Percentiles rank a stretch among this genome's conserved stretches.
Evolutionary conservation across 2,113 vertebrate genomes (phyloP).

Genomic region (Abramis brama): DNA sequence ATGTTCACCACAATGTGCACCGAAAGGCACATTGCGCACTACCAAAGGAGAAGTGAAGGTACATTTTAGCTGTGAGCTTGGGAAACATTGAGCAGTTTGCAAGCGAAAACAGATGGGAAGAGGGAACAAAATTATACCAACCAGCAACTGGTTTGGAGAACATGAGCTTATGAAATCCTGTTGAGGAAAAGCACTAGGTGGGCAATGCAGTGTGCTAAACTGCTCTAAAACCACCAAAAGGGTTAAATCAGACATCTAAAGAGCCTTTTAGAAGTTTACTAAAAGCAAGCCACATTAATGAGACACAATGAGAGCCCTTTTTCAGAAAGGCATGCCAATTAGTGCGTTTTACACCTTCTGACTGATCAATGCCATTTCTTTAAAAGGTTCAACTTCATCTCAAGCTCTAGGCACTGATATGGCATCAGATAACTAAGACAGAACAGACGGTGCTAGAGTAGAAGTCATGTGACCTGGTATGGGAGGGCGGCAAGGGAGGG

Average conservation of each 20-base stretch:
- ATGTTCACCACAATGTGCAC: constrained; percentile 45
- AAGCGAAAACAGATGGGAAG: constrained; percentile 36
- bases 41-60: constrained; percentile 33
- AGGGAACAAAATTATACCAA: constrained; percentile 55
- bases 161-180: constrained; percentile 34
- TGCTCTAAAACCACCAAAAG: not conserved
- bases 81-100: constrained; percentile 15
- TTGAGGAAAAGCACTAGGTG: not conserved
- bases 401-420: constrained; percentile 16
- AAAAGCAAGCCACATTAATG: constrained; percentile 48
- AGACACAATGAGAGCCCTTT: constrained; percentile 56
- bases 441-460: constrained; percentile 41
- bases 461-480: constrained; percentile 5
- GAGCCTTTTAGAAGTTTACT: constrained; percentile 40
- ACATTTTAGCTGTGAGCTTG: constrained; percentile 45
- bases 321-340: constrained; percentile 33
- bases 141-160: constrained; percentile 24
- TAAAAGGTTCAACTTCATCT: constrained; percentile 10
- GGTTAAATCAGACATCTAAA: constrained; percentile 45
- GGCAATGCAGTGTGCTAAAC: no score
- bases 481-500: constrained; percentile 42
- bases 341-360: not conserved
- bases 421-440: constrained; percentile 53
- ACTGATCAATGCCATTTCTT: not conserved
- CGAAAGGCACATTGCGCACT: constrained; percentile 31